These are phyloP conservation scores for Harpegnathos saltator DNA, from an alignment of 1,140 invertebrate genomes.

Conservation along the genomic window DNA sequence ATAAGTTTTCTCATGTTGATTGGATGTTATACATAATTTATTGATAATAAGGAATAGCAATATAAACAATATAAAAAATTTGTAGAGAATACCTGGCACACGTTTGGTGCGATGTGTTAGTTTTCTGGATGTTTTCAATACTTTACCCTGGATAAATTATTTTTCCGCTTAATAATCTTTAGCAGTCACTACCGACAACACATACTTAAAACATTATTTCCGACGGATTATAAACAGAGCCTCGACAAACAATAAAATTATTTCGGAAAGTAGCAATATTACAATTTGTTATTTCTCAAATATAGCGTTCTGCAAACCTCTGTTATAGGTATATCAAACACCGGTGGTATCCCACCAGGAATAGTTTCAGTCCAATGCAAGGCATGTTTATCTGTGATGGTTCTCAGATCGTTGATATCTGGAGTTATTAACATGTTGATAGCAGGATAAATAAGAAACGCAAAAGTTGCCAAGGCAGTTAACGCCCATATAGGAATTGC, in stretches of 20 bases:
- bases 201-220: no score
- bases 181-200: no score
- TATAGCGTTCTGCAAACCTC: constrained; percentile 87
- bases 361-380: constrained; percentile 70
- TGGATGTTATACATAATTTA: no score
- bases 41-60: no score
- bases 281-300: constrained; percentile 71
- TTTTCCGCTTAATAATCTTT: no score
- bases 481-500: constrained; percentile 93
- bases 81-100: no score
- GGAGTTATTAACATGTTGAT: constrained; percentile 92
- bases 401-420: constrained; percentile 89
- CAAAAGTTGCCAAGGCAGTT: constrained; percentile 90
- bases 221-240: no score
- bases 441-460: constrained; percentile 93
- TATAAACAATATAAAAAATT: no score
- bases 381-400: constrained; percentile 89
- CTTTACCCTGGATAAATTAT: no score
- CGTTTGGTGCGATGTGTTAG: no score
- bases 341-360: constrained; percentile 85
- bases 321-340: constrained; percentile 88
- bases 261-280: neutral
- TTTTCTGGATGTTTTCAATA: no score
- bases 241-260: neutral
- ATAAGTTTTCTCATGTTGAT: no score